Percentiles rank a stretch among this genome's conserved stretches.
Evolutionary conservation across 1,140 invertebrate genomes (phyloP).

Genomic region (Venustaconcha ellipsiformis): DNA sequence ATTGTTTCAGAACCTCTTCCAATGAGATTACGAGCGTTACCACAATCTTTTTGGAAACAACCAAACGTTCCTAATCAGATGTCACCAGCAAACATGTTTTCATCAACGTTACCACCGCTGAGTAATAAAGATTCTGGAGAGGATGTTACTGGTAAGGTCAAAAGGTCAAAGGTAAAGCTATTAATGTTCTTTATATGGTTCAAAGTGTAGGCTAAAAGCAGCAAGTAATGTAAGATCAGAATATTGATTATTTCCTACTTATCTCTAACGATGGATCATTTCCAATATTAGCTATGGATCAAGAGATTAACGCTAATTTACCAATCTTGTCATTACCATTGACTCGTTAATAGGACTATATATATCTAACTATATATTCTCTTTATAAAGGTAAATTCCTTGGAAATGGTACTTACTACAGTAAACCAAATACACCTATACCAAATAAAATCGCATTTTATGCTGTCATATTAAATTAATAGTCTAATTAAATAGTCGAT

Average conservation of each 20-base stretch:
- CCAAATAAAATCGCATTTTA: too few relatives aligned
- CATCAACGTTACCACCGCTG: slow-evolving; percentile 68
- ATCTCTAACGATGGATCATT: not conserved
- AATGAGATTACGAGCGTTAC: slow-evolving; percentile 72
- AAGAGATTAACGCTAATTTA: too few relatives aligned
- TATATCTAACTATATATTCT: too few relatives aligned
- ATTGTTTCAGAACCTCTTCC: slow-evolving; percentile 70
- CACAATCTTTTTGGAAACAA: slow-evolving; percentile 74
- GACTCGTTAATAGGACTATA: too few relatives aligned
- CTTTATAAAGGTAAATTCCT: too few relatives aligned
- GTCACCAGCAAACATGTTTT: slow-evolving; percentile 67
- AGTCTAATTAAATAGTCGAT: too few relatives aligned
- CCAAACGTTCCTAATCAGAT: slow-evolving; percentile 70
- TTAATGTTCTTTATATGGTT: not conserved
- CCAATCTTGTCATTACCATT: too few relatives aligned
- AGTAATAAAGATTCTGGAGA: slow-evolving; percentile 65
- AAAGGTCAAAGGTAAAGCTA: not conserved
- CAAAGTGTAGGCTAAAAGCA: not conserved
- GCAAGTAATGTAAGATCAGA: not conserved
- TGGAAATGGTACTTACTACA: too few relatives aligned
- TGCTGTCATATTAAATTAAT: too few relatives aligned
- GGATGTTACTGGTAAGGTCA: slow-evolving; percentile 56
- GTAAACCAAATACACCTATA: too few relatives aligned
- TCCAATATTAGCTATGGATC: not conserved
- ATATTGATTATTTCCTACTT: not conserved